phyloP scores from a whole-genome alignment of 2,888 invertebrate genomes.

The Scaptomyza parva region DNA sequence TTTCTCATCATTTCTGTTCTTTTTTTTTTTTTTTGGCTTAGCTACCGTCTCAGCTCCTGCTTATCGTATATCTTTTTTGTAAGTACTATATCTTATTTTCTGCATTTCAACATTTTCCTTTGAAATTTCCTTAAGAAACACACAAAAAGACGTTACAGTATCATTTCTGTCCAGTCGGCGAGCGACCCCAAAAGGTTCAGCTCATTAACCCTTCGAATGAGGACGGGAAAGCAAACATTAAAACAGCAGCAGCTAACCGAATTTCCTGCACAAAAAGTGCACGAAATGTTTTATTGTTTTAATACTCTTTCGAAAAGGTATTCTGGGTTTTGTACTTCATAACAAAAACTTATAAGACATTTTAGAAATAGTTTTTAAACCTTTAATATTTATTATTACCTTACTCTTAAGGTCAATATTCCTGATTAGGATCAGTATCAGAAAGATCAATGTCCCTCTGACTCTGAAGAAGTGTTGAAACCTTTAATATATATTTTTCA shows the following conservation, averaged over 20 bases:
- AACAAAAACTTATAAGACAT: too few species aligned
- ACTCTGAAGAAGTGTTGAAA: too few species aligned
- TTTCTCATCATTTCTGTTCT: too few species aligned
- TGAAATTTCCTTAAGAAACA: conserved; percentile 56
- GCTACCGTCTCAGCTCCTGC: conserved; percentile 25
- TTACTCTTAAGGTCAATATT: too few species aligned
- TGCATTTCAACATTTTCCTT: conserved; percentile 62
- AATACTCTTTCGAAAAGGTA: background rate
- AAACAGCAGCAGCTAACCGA: conserved; percentile 3
- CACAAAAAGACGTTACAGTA: conserved; percentile 20
- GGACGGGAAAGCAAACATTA: background rate
- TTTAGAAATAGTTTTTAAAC: too few species aligned
- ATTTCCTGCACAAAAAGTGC: conserved; percentile 62
- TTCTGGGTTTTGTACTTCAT: fast-evolving
- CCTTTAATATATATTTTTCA: too few species aligned
- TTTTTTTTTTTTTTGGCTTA: conserved; percentile 10
- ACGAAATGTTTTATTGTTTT: conserved; percentile 7
- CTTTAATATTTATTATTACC: too few species aligned
- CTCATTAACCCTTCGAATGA: conserved; percentile 66
- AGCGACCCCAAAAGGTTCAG: conserved; percentile 56
- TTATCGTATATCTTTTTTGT: conserved; percentile 30
- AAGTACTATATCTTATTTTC: conserved; percentile 22
- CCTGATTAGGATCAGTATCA: too few species aligned
- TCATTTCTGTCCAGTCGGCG: conserved; percentile 24
- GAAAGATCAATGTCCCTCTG: background rate